phyloP scores from a whole-genome alignment of 2,113 vertebrate genomes.

The Sinocyclocheilus maitianheensis region DNA sequence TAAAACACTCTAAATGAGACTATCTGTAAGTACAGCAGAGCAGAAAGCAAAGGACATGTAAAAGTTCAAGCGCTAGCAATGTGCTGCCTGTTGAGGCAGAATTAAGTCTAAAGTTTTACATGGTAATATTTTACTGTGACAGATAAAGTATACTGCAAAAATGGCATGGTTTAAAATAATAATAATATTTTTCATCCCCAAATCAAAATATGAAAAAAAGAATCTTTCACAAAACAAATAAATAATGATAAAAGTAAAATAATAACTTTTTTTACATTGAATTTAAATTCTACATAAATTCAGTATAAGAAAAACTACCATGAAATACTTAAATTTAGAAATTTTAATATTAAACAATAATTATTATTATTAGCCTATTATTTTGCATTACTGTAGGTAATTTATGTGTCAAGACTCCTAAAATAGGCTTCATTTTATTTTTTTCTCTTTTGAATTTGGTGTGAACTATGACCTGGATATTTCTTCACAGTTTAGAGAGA shows the following conservation, averaged over 20 bases:
- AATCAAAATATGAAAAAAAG: no score
- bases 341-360: no score
- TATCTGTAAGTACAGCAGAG: background rate
- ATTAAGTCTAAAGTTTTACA: background rate
- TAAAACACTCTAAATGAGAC: conserved; percentile 6
- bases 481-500: background rate
- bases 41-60: background rate
- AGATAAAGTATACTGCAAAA: background rate
- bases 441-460: background rate
- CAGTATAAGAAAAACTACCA: no score
- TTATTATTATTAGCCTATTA: background rate
- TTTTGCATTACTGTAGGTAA: background rate
- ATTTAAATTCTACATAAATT: no score
- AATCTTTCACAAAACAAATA: no score
- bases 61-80: background rate
- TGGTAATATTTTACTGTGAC: background rate
- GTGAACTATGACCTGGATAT: background rate
- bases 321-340: no score
- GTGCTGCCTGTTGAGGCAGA: background rate
- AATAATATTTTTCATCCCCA: no score
- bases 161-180: no score
- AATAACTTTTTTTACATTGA: no score
- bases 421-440: background rate
- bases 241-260: no score
- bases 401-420: background rate